These are phyloP conservation scores for Chaetorhynchus papuensis DNA, from an alignment of 2,113 vertebrate species.

Conservation along the genomic window DNA sequence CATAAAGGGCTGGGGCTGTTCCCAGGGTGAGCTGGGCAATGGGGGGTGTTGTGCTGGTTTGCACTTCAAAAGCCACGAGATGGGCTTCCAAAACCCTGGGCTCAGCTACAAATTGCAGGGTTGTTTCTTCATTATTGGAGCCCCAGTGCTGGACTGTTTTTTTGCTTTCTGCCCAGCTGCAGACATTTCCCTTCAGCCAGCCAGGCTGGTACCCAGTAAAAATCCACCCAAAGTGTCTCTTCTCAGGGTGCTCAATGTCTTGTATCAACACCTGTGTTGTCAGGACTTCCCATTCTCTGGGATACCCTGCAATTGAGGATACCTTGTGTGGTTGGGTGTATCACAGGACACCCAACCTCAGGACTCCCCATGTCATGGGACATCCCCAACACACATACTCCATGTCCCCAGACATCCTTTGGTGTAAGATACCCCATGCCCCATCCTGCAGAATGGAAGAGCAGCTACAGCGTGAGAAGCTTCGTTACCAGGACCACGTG, in stretches of 20 bases:
- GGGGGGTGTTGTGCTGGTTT: neutral
- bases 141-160: accelerated
- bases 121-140: neutral
- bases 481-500: accelerated
- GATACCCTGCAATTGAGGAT: neutral
- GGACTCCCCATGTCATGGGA: neutral
- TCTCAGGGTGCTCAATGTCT: neutral
- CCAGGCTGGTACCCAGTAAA: neutral
- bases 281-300: neutral
- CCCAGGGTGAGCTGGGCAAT: neutral
- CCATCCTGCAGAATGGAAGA: neutral
- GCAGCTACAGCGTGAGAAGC: neutral
- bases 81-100: neutral
- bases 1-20: neutral
- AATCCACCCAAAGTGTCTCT: neutral
- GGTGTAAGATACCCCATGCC: neutral
- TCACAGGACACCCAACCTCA: neutral
- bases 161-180: neutral
- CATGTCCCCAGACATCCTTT: neutral
- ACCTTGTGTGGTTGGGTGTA: neutral
- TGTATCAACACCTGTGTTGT: neutral
- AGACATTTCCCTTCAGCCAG: neutral
- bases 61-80: neutral
- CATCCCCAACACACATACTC: neutral
- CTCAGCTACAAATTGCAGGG: neutral